phyloP scores from a whole-genome alignment of 2,888 invertebrate genomes.

The Eledone cirrhosa region DNA sequence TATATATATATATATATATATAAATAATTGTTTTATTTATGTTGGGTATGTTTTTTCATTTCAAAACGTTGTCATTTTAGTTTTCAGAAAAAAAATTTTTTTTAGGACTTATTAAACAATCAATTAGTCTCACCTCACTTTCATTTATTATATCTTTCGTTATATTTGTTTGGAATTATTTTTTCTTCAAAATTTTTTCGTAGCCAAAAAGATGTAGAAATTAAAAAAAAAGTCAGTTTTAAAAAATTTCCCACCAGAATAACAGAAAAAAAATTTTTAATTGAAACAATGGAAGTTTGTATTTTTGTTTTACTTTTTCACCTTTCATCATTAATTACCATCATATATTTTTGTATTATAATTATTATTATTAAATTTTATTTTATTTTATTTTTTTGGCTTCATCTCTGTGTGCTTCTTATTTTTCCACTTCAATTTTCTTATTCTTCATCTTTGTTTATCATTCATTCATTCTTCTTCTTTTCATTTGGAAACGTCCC shows the following conservation, averaged over 20 bases:
- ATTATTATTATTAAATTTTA: too few species aligned
- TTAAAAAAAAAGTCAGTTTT: neutral
- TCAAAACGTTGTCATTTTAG: neutral
- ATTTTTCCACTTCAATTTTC: too few species aligned
- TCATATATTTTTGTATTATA: neutral
- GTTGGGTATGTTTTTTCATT: neutral
- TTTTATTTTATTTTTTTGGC: too few species aligned
- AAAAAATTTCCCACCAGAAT: neutral
- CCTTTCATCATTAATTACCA: slow-evolving; percentile 2
- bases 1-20: slow-evolving; percentile 3
- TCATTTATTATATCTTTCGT: neutral
- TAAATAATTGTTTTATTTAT: neutral
- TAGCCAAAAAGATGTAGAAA: neutral
- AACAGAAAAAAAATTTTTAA: neutral
- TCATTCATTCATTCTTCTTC: neutral
- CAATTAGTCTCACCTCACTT: neutral
- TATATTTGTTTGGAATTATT: neutral
- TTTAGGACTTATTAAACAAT: too few species aligned
- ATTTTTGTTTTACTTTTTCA: neutral
- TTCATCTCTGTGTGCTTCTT: too few species aligned
- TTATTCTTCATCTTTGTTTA: neutral
- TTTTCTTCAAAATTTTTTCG: neutral
- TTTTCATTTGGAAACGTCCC: too few species aligned
- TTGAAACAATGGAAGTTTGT: neutral
- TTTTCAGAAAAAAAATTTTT: too few species aligned